Evolutionary conservation across 1,140 invertebrate species (phyloP), one percentile per base, ranked within the genome.

Genomic region (Drosophila melanica): DNA sequence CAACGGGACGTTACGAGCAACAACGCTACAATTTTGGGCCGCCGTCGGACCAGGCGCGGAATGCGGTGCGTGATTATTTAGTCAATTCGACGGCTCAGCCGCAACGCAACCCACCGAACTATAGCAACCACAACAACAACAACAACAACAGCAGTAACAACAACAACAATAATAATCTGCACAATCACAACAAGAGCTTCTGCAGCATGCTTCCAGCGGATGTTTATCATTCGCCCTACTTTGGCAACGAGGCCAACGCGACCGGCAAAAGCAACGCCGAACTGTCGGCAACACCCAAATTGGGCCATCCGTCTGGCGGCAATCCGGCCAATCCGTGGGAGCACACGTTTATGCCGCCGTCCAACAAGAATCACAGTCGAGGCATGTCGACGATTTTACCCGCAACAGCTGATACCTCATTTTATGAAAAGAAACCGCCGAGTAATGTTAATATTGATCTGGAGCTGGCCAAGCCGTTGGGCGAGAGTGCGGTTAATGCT

Each of bases 391-490:
- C 84, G 39, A 89, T 84, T 86, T 70, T 81, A 81, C 47, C 81
- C 69, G 65, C 77, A 87, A 86, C 78, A 87, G 79, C 82, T 80
- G 85, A 89, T 89, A 89, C 84, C 84, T 89, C 84, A 89, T 85
- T 89, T 90, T 89, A 75, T 65, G 84, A 90, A 89, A 89, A 90
- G 85, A 89, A 89, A 89, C 84, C 84, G 77, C 84, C 84, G 84
- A 85, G 72, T 80, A 84, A 73, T 77, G 76, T 87, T 89, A 89
- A 77, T 48, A 63, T 89, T 44, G 76, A 81, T 12, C 48, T 79
- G 67, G 82, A 66, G 14, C 37, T 79, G 68, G 53, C 42, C 58
- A 73, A 74, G 53, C 64, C 62, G 23, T 11, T 67, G 58, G 12
- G 37, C 65, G 54, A 77, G 51, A 45, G 23, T 30, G 44, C 33